A percentile compares a stretch with the other conserved stretches of the same genome.
Evolutionary conservation across 2,113 vertebrate genomes (phyloP).

Genomic region (Lepidothrix coronata): DNA sequence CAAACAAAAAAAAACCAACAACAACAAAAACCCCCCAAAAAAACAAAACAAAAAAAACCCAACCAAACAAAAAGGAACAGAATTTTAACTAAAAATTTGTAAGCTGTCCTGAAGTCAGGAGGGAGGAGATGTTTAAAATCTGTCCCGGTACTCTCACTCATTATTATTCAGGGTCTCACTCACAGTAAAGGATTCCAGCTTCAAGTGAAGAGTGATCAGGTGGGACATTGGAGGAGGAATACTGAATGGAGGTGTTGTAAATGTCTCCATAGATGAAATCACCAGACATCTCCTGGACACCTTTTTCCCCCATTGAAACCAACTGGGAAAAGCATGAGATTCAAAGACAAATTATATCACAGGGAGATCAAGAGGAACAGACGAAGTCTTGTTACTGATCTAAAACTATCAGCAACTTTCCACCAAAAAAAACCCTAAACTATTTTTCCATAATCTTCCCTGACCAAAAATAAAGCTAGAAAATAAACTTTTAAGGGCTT

Average conservation of each 20-base stretch:
- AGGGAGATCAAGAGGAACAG: background rate
- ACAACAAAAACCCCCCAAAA: no score
- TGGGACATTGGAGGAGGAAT: accelerated
- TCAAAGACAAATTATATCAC: background rate
- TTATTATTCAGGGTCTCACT: background rate
- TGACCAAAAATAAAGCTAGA: background rate
- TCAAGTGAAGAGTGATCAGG: background rate
- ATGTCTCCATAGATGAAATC: background rate
- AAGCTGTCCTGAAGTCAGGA: background rate
- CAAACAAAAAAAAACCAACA: background rate
- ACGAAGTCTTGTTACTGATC: background rate
- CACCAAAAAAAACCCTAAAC: background rate
- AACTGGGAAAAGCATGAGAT: background rate
- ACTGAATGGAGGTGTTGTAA: background rate
- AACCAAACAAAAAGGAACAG: background rate
- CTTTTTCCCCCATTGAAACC: background rate
- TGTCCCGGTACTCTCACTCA: background rate
- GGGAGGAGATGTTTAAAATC: background rate
- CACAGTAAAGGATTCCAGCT: background rate
- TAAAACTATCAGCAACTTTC: background rate
- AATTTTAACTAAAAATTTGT: background rate
- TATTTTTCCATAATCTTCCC: background rate
- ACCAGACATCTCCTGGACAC: background rate
- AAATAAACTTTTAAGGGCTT: background rate
- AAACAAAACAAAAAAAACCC: no score